Base-by-base conservation (phyloP, 2,113 vertebrate species). In the Haemorhous mexicanus region DNA sequence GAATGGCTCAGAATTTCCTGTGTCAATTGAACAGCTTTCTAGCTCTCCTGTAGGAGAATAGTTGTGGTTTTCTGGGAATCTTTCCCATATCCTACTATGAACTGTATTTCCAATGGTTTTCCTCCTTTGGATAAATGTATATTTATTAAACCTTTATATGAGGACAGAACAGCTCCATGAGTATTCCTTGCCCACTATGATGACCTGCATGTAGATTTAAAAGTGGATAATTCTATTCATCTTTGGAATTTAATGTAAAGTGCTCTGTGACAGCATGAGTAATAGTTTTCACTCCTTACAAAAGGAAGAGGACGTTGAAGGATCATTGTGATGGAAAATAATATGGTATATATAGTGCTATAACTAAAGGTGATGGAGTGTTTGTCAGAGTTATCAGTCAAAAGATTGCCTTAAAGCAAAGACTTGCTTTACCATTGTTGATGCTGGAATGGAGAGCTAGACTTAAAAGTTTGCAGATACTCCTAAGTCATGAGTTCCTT, bases 401-500 rank as follows among this genome's bases (percentile, higher is more conserved):
- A 47, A 92, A 95, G 73, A 74, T 83, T 78, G 44, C 74, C 81
- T 96, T 56, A 89, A 87, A 96, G 69, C 44, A 94, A 83, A 80
- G 47, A 55, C 14, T 80, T 91, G 61, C 39, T 46, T 66, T 76
- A 44, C 32, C 43, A 73, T 22, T 72, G 78, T 37, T 89, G 63
- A 84, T 89, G 86, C 55, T 30, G 80, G 58, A 84, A 87, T 56
- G 62, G 59, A 64, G 70, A 85, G 32, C 43, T 63, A 64, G 68
- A 59, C 55, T 75, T 83, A 47, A 73, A 85, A 35, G 77, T 93
- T 67, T 93, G 64, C 82, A 64, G 59, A 52, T 95, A 82, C 66
- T 79, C 6, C 3, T 63, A 80, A 90, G 47, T 55, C 37, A 26
- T 86, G n/a, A 92, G 73, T 97, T 98, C 99, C 99, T 99, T 99